A percentile compares a stretch with the other conserved stretches of the same genome.
These are phyloP conservation scores for human DNA, from an alignment of 2,113 vertebrate genomes.

Conservation along the genomic window GRCh38 chr14:51689501-51690000, in stretches of 20 bases:
- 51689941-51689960: neutral
- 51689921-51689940: constrained; percentile 98
- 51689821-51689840: constrained; percentile 91
- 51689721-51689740: neutral
- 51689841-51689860: constrained; percentile 96
- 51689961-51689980: neutral
- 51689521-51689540: neutral
- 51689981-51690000: neutral
- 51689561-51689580: neutral
- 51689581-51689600: neutral
- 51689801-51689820: constrained; percentile 76
- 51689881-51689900: constrained; percentile 98
- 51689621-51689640: neutral
- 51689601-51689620: neutral
- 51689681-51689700: constrained; percentile 75
- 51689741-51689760: constrained; percentile 67
- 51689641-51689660: accelerated
- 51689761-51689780: constrained; percentile 57
- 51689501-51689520: neutral
- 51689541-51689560: accelerated
- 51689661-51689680: neutral
- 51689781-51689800: constrained; percentile 69
- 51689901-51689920: constrained; percentile 97
- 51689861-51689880: constrained; percentile 99
- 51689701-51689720: neutral